Conservation (phyloP, 2,888 invertebrate species). For the Cosmia trapezina region DNA sequence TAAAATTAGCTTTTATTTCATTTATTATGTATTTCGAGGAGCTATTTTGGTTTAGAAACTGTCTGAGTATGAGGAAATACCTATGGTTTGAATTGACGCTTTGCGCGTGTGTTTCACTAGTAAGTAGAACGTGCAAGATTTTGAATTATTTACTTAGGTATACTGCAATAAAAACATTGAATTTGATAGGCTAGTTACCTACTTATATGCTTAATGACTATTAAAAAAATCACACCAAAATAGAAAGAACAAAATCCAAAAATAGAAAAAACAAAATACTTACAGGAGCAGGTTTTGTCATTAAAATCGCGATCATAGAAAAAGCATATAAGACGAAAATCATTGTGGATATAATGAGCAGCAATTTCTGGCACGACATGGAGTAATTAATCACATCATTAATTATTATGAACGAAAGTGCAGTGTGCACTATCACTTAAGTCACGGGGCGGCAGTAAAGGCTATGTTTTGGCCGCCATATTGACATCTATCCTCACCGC, state of each 20-base stretch:
- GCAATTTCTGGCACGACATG: constrained; percentile 73
- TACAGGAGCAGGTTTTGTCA: constrained; percentile 70
- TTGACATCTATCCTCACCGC: constrained; percentile 52
- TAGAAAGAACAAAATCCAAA: neutral
- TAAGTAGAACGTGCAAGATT: neutral
- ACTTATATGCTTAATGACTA: neutral
- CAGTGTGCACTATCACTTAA: constrained; percentile 67
- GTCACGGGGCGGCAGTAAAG: constrained; percentile 41
- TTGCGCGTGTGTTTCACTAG: neutral
- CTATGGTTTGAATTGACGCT: neutral
- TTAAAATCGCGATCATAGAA: constrained; percentile 74
- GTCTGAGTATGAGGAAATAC: neutral
- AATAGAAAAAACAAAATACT: constrained; percentile 51
- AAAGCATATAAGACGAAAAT: constrained; percentile 76
- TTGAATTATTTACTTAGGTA: neutral
- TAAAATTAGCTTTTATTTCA: constrained; percentile 40
- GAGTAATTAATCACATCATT: constrained; percentile 68
- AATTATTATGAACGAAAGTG: constrained; percentile 53
- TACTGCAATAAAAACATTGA: neutral
- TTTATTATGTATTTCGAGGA: constrained; percentile 7
- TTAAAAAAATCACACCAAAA: neutral
- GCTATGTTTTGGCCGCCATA: constrained; percentile 39
- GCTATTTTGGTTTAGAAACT: neutral
- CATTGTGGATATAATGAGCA: constrained; percentile 75
- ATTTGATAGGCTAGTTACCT: neutral